Evolutionary conservation across 2,888 invertebrate genomes (phyloP), one percentile per base, ranked within the genome.

Genomic region (Scaptomyza reducta): DNA sequence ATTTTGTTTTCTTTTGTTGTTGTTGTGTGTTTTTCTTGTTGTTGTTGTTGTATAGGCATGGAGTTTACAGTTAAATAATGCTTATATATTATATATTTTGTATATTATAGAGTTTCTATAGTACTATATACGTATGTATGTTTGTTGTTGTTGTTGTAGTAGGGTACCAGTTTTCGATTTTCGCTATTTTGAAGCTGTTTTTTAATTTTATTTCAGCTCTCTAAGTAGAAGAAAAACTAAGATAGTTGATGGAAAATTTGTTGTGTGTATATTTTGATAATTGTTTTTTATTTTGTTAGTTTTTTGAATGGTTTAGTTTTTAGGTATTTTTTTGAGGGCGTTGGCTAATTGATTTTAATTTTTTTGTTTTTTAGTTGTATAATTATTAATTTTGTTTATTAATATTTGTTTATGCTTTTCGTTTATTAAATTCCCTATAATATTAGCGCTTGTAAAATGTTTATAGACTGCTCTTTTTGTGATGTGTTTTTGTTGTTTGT

Each of bases 61-160:
- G 77, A 82, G 85, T 77, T 82, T 82, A 77, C 71, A 74, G 65
- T 71, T 79, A 72, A 73, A 63, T 63, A 73, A 68, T 68, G 59
- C 56, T 63, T 69, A 54, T 70, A 58, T 69, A 46, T 60, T 1
- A n/a, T n/a, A n/a, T n/a, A n/a, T n/a, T 31, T 31, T 38, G 40
- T 16, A 25, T 63, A 54, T 63, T 59, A 63, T 63, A 53, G 47
- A 66, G 35, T 56, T 46, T 40, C 46, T 68, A 64, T 59, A 58
- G 18, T 44, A 40, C 31, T 31, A 31, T 31, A 31, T 31, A 31
- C 9, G 10, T 53, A 49, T 27, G 44, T 59, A 33, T 33, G 33
- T n/a, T n/a, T n/a, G n/a, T 31, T 33, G 33, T 33, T 33, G 33
- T 33, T 33, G 10, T 33, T 58, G 35, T 44, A 55, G 50, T 54